Evolutionary conservation across 2,888 invertebrate genomes (phyloP), one percentile per base, ranked within the genome.

Genomic region (Alloscopus bannaensis): DNA sequence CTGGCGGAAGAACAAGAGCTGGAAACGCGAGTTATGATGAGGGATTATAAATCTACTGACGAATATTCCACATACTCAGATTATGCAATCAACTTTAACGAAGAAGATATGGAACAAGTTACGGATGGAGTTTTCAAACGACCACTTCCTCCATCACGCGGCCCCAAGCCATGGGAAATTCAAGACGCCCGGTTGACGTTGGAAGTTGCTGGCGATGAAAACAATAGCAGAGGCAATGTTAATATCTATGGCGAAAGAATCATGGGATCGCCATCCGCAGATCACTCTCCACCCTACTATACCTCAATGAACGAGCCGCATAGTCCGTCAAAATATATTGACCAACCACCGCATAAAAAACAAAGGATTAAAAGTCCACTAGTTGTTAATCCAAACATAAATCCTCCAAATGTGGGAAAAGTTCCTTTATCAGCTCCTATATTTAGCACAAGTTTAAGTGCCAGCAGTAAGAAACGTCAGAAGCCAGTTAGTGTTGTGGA

Each of bases 381-480:
- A 3, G 60, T 79, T 52, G 78, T 79, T 11, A 71, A 71, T 50
- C 71, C 78, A 0, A 71, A 79, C 47, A 40, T 73, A 24, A 69
- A 64, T 31, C 70, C 66, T 18, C 55, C 77, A 55, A 72, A 72
- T 20, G 62, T 70, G 6, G 55, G 75, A 1, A 76, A 76, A 68
- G 69, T 73, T 50, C 75, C 73, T 60, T 65, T 83, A 55, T 69
- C 83, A 8, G 78, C 77, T 3, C 84, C 84, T 26, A 83, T 85
- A 24, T 85, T 85, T 64, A 84, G 84, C 40, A 85, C 85, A 18
- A 84, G 81, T 68, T 66, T 84, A 71, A 84, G 70, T 70, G 72
- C 65, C 55, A 76, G 75, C 13, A 81, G 79, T 31, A 84, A 84
- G 50, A 83, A 83, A 59, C 69, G 83, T 47, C 50, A 52, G 3